These are phyloP conservation scores for Xestia ashworthii DNA, from an alignment of 2,888 invertebrate genomes.

Conservation along the genomic window DNA sequence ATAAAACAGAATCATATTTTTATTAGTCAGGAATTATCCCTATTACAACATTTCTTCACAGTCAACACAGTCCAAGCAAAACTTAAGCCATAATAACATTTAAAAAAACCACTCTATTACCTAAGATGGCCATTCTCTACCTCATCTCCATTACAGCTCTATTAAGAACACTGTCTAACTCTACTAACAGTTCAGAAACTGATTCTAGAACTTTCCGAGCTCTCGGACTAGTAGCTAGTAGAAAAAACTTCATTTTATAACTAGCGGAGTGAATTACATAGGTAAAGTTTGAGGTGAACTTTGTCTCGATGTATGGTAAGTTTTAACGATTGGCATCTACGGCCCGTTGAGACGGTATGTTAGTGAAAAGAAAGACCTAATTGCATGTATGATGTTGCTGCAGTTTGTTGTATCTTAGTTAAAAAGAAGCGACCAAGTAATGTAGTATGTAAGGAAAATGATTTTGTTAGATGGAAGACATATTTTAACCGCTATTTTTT, in stretches of 20 bases:
- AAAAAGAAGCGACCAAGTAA: background rate
- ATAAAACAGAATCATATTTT: too few species aligned
- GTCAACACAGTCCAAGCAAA: background rate
- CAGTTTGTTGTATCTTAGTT: background rate
- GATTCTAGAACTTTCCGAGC: conserved; percentile 55
- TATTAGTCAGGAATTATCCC: too few species aligned
- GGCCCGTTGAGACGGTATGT: background rate
- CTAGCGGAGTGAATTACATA: conserved; percentile 56
- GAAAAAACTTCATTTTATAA: conserved; percentile 58
- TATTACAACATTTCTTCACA: background rate
- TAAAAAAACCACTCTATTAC: conserved; percentile 8
- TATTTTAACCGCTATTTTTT: too few species aligned
- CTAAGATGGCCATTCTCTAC: conserved; percentile 13
- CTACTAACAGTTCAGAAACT: conserved; percentile 59
- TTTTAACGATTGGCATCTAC: conserved; percentile 41
- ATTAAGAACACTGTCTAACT: conserved; percentile 62
- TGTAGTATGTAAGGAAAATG: background rate
- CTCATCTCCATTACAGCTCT: conserved; percentile 50
- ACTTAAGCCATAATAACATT: background rate
- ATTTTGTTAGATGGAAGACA: background rate
- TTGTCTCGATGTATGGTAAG: conserved; percentile 17
- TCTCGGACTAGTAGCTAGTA: conserved; percentile 18
- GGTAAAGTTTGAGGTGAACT: conserved; percentile 37
- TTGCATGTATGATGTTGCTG: background rate
- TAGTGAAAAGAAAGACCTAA: background rate